Percentiles rank a stretch among this genome's conserved stretches.
These are phyloP conservation scores for Axinella damicornis DNA, from an alignment of 37 sponge, comb jelly and placozoan genomes.

Conservation along the genomic window DNA sequence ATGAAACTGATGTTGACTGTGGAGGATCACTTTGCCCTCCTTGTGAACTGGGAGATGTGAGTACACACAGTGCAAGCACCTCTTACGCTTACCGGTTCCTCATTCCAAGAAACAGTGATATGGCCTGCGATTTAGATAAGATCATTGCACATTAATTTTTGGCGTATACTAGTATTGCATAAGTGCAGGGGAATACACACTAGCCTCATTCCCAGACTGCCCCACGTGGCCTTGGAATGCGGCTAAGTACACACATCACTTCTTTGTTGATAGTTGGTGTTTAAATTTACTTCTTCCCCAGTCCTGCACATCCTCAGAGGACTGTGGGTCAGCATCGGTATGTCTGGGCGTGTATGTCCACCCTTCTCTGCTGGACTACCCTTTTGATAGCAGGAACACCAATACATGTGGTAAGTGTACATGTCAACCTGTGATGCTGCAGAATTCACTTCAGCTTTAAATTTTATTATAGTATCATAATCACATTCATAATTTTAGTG, in stretches of 20 bases:
- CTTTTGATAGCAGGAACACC: neutral
- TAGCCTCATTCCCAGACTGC: neutral
- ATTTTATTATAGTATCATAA: too few species aligned
- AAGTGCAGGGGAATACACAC: too few species aligned
- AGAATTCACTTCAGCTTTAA: too few species aligned
- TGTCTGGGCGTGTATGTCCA: conserved; percentile 25
- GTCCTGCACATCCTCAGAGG: conserved; percentile 2
- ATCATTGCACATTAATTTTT: too few species aligned
- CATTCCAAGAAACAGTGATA: too few species aligned
- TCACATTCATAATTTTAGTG: neutral
- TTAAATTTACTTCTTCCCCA: neutral
- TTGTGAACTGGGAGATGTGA: conserved; percentile 28
- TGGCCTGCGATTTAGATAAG: too few species aligned
- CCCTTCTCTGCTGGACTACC: conserved; percentile 28
- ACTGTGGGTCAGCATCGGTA: conserved; percentile 30
- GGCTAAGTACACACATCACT: too few species aligned
- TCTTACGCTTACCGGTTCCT: too few species aligned
- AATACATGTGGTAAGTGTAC: conserved; percentile 48
- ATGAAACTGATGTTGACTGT: conserved; percentile 69
- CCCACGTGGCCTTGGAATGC: neutral
- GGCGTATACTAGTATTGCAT: too few species aligned
- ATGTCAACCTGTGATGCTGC: too few species aligned
- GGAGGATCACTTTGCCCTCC: conserved; percentile 54
- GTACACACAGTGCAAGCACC: too few species aligned
- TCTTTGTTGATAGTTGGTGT: too few species aligned